These are phyloP conservation scores for Zalophus californianus DNA, from an alignment of 2,797 vertebrate genomes.

Conservation along the genomic window DNA sequence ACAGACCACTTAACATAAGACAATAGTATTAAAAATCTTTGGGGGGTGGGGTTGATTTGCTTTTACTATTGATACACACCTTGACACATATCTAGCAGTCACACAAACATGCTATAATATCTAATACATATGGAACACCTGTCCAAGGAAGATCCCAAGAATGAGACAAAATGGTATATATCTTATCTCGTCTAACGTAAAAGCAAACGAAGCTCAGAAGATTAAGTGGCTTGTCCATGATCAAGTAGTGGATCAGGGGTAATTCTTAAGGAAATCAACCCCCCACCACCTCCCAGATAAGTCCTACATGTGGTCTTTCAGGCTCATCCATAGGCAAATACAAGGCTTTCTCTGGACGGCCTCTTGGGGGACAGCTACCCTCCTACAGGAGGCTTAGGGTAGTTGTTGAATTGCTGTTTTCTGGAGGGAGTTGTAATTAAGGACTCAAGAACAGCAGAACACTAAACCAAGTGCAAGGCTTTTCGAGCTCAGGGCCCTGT, in stretches of 20 bases:
- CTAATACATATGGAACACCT: background rate
- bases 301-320: background rate
- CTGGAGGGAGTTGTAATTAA: background rate
- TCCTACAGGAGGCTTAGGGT: too few relatives aligned
- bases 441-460: background rate
- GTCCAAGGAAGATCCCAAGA: background rate
- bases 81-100: background rate
- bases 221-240: background rate
- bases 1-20: background rate
- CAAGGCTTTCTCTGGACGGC: background rate
- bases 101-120: background rate
- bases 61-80: background rate
- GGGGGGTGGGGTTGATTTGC: background rate
- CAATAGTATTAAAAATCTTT: background rate
- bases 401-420: background rate
- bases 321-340: background rate
- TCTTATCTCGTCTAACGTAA: background rate
- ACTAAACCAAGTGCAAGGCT: background rate
- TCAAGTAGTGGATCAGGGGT: background rate
- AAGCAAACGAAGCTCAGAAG: background rate
- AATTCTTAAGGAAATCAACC: background rate
- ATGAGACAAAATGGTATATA: background rate
- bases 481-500: background rate
- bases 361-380: background rate
- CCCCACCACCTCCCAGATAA: fast-evolving